Evolutionary conservation across 2,888 invertebrate genomes (phyloP).

Genomic region (Stegophylla sp.): DNA sequence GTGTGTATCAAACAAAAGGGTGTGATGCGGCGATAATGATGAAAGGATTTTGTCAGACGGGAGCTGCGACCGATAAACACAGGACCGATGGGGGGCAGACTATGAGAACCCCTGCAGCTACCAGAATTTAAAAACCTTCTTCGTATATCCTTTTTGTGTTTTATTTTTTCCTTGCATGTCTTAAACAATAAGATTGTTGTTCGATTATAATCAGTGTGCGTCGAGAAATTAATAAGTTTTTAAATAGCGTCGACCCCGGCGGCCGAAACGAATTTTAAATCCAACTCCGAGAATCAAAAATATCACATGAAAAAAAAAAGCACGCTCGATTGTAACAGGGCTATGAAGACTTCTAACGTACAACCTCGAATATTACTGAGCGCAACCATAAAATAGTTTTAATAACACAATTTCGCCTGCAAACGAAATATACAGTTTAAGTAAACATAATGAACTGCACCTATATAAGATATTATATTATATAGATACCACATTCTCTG

Average conservation of each 20-base stretch:
- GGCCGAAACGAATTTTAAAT: constrained; percentile 52
- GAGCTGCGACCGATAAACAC: constrained; percentile 59
- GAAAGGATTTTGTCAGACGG: constrained; percentile 59
- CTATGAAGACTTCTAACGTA: neutral
- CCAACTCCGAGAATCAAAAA: neutral
- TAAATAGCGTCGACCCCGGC: constrained; percentile 54
- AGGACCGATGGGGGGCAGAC: constrained; percentile 56
- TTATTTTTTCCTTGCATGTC: constrained; percentile 35
- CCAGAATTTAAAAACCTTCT: constrained; percentile 59
- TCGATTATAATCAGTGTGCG: constrained; percentile 57
- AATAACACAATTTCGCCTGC: neutral
- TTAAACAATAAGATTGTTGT: constrained; percentile 57
- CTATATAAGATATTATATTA: neutral
- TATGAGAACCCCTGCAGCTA: constrained; percentile 59
- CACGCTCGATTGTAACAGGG: neutral
- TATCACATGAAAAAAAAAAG: constrained; percentile 5
- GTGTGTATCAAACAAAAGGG: constrained; percentile 56
- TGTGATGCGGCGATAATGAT: constrained; percentile 59
- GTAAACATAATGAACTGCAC: neutral
- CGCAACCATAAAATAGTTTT: neutral
- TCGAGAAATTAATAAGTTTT: constrained; percentile 58
- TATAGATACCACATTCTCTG: neutral
- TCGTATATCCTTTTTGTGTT: constrained; percentile 40
- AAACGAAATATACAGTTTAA: neutral
- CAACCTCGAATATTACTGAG: neutral